Evolutionary conservation across 2,113 vertebrate species (phyloP), one percentile per base, ranked within the genome.

Genomic region (Tursiops truncatus): DNA sequence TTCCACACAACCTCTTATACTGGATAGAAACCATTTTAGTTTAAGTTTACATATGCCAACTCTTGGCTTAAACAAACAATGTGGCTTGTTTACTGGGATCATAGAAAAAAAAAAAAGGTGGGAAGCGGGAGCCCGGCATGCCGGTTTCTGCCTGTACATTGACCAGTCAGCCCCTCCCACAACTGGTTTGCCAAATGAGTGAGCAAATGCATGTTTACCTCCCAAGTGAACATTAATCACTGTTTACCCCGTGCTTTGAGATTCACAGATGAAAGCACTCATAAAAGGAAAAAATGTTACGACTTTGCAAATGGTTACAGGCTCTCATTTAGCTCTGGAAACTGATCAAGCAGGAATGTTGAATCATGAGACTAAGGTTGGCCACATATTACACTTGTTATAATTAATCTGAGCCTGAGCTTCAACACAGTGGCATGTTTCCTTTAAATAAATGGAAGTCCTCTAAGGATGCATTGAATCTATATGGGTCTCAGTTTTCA

Each of bases 221-320:
- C 96, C 95, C 93, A 92, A 86, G 94, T 83, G 85, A 97, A 41
- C 41, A 3, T 68, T 97, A 98, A 97, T 97, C 96, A 97, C 68
- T 91, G 67, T 97, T 97, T 97, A 71, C 50, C 23, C n/a, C 28
- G 4, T 13, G 94, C 96, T 98, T 97, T 98, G 96, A 97, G 97
- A 96, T 96, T 90, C 94, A 89, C 80, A 97, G 97, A 98, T 98
- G 96, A 98, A 98, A 98, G 97, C 74, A 67, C 71, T 94, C 60
- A 15, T 97, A 95, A 98, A 98, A 96, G 94, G 76, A 91, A 62
- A 97, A 90, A 91, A 81, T 94, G 85, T 95, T 97, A 97, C 89
- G 95, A 97, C 63, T 28, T 80, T 10, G 85, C 47, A 38, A 95
- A 79, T 95, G 58, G 96, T 96, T 97, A 91, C 74, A 97, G 94